Percentiles rank a stretch among this genome's conserved stretches.
These are phyloP conservation scores for Chaetura pelagica DNA, from an alignment of 2,113 vertebrate species.

Conservation along the genomic window DNA sequence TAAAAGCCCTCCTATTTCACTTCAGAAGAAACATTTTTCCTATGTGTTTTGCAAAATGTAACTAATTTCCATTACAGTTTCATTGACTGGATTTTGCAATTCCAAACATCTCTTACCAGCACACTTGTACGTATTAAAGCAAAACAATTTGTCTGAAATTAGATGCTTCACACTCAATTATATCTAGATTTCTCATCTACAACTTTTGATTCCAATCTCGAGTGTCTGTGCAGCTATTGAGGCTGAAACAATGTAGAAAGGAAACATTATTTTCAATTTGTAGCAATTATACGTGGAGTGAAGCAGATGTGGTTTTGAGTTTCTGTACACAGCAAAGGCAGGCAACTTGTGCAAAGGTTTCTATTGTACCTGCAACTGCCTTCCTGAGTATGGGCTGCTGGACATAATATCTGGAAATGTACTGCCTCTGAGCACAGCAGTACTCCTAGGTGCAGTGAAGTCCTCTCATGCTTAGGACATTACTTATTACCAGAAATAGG, in stretches of 20 bases:
- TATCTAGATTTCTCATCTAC: conserved; percentile 68
- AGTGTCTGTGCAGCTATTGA: conserved; percentile 48
- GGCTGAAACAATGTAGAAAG: conserved; percentile 55
- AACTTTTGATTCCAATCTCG: conserved; percentile 67
- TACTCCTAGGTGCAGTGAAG: neutral
- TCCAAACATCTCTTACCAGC: conserved; percentile 63
- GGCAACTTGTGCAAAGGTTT: neutral
- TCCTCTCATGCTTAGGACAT: neutral
- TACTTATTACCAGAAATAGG: neutral
- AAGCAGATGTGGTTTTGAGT: conserved; percentile 10
- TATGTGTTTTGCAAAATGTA: conserved; percentile 67
- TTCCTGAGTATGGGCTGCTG: neutral
- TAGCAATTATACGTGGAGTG: conserved; percentile 37
- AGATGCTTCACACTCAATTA: conserved; percentile 70
- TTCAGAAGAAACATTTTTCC: conserved; percentile 44
- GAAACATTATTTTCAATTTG: conserved; percentile 64
- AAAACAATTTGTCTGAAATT: conserved; percentile 69
- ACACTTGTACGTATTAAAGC: conserved; percentile 55
- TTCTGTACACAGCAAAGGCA: neutral
- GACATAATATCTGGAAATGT: neutral
- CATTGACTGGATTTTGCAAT: conserved; percentile 70
- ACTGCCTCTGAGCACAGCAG: neutral
- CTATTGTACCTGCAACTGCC: neutral
- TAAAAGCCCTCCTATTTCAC: neutral
- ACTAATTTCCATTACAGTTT: conserved; percentile 67